A percentile compares a stretch with the other conserved stretches of the same genome.
These are phyloP conservation scores for Chloroceryle inda DNA, from an alignment of 2,797 vertebrate species.

Conservation along the genomic window DNA sequence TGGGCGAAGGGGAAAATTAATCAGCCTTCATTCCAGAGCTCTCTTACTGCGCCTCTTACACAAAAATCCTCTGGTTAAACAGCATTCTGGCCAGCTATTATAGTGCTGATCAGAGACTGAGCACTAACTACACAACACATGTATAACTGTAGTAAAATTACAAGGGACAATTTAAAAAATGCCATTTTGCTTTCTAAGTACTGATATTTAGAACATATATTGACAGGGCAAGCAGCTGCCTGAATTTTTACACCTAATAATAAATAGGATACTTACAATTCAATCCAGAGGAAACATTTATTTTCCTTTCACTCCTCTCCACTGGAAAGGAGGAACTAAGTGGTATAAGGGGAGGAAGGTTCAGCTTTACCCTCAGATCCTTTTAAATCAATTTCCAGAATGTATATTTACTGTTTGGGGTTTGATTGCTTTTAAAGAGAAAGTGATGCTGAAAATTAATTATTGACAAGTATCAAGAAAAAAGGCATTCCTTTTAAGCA, in stretches of 20 bases:
- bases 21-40: conserved; percentile 51
- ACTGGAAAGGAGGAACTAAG: background rate
- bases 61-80: background rate
- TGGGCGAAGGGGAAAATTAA: conserved; percentile 56
- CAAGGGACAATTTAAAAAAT: background rate
- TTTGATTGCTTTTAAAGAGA: background rate
- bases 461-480: background rate
- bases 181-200: background rate
- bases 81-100: background rate
- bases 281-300: background rate
- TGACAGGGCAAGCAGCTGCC: background rate
- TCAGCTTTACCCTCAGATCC: background rate
- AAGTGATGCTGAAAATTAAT: background rate
- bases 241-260: background rate
- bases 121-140: background rate
- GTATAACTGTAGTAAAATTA: background rate
- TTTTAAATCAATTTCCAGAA: background rate
- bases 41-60: conserved; percentile 24
- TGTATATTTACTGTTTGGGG: background rate
- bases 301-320: background rate
- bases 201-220: background rate
- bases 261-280: background rate
- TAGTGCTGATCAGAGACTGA: background rate
- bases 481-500: background rate
- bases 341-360: rapidly evolving